Conservation (phyloP, 1,140 invertebrate genomes). For the Temnothorax curvispinosus region DNA sequence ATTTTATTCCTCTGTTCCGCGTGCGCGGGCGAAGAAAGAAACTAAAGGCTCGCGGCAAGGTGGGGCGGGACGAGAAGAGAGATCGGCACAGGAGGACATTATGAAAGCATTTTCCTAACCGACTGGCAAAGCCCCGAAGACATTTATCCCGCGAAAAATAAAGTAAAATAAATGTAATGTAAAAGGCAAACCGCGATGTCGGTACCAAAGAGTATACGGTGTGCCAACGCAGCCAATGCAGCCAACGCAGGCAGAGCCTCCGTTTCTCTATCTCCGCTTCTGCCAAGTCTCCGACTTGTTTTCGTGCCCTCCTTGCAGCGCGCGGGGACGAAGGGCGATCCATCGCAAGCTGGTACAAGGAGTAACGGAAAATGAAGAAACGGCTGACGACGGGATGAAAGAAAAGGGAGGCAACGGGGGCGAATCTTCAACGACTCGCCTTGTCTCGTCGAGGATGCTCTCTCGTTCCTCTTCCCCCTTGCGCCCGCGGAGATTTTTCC, state of each 20-base stretch:
- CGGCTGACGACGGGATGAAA: slow-evolving; percentile 42
- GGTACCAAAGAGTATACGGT: slow-evolving; percentile 52
- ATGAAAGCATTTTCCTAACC: slow-evolving; percentile 78
- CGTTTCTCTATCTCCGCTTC: slow-evolving; percentile 37
- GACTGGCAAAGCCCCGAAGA: slow-evolving; percentile 76
- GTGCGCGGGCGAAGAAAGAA: slow-evolving; percentile 40
- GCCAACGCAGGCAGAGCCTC: background rate
- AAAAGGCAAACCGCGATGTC: slow-evolving; percentile 72
- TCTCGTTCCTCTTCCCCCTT: background rate
- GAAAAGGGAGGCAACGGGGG: background rate
- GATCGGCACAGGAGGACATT: slow-evolving; percentile 64
- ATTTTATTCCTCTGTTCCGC: slow-evolving; percentile 66
- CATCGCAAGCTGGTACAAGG: slow-evolving; percentile 28
- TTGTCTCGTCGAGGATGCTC: slow-evolving; percentile 62
- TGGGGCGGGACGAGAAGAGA: background rate
- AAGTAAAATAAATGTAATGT: slow-evolving; percentile 79
- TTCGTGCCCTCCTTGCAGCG: slow-evolving; percentile 27
- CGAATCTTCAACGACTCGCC: slow-evolving; percentile 49
- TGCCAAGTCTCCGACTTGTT: slow-evolving; percentile 39
- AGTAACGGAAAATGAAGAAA: slow-evolving; percentile 51
- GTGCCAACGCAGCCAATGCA: background rate
- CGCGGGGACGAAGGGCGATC: slow-evolving; percentile 28
- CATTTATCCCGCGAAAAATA: slow-evolving; percentile 76
- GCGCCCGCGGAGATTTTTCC: slow-evolving; percentile 49
- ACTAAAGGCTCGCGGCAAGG: slow-evolving; percentile 18